Conservation (phyloP, 1,140 invertebrate species). For the Pristionchus pacificus region DNA sequence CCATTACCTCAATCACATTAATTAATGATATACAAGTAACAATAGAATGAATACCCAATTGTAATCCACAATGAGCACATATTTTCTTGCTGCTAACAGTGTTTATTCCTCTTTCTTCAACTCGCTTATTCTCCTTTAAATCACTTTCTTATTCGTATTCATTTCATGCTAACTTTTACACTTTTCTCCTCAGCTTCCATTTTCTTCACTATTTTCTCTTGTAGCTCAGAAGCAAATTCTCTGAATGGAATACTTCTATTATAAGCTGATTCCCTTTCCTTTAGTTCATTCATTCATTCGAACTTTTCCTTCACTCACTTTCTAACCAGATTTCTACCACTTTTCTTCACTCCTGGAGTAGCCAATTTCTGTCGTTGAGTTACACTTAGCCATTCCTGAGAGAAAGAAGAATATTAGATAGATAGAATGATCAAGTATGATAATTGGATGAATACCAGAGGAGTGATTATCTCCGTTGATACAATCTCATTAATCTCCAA, state of each 20-base stretch:
- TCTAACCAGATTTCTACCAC: background rate
- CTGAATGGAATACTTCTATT: no score
- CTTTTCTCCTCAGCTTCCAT: background rate
- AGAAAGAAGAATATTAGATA: no score
- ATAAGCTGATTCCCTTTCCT: background rate
- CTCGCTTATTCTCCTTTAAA: background rate
- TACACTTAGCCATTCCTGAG: background rate
- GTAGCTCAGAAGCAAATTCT: background rate
- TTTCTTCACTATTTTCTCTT: background rate
- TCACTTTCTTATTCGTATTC: no score
- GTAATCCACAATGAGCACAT: background rate
- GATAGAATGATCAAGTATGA: no score
- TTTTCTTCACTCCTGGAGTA: background rate
- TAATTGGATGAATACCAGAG: no score
- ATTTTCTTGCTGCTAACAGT: background rate
- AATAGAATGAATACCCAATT: background rate
- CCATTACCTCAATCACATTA: background rate
- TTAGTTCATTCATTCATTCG: no score
- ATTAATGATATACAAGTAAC: no score
- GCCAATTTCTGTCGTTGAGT: background rate
- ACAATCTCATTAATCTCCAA: no score
- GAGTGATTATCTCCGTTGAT: no score
- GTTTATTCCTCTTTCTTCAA: background rate
- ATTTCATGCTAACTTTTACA: background rate
- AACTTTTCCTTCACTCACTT: background rate